Evolutionary conservation across 2,113 vertebrate genomes (phyloP).

Genomic region (Ailurus styani): DNA sequence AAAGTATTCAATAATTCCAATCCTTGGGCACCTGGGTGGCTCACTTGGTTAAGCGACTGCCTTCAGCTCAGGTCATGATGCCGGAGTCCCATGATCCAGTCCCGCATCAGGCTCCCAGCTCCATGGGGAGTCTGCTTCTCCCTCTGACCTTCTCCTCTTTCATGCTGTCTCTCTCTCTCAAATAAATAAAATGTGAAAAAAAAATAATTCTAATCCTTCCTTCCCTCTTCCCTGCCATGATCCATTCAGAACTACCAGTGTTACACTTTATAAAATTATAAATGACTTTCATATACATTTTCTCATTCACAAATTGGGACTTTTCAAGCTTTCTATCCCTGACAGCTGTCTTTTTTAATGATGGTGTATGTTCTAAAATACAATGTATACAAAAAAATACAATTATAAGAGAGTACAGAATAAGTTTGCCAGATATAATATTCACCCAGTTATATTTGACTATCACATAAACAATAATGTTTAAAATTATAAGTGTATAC

Average conservation of each 20-base stretch:
- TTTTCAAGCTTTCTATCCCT: background rate
- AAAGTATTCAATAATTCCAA: too few species aligned
- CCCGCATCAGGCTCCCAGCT: too few species aligned
- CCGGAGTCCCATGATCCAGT: too few species aligned
- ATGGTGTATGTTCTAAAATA: background rate
- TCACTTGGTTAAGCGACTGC: too few species aligned
- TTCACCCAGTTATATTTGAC: background rate
- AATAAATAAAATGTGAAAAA: too few species aligned
- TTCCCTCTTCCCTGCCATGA: background rate
- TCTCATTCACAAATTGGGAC: background rate
- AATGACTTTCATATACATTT: background rate
- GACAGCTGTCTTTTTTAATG: background rate
- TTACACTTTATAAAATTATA: background rate
- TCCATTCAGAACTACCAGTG: background rate
- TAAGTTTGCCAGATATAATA: background rate
- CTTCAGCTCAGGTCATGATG: too few species aligned
- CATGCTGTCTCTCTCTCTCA: too few species aligned
- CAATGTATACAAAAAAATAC: background rate
- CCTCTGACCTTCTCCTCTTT: too few species aligned
- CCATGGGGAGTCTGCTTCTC: too few species aligned
- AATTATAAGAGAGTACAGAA: background rate
- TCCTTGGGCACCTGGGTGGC: too few species aligned
- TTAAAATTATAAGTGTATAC: background rate
- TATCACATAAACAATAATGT: constrained; percentile 13
- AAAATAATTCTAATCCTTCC: background rate